A percentile compares a stretch with the other conserved stretches of the same genome.
These are phyloP conservation scores for Anguilla marmorata DNA, from an alignment of 2,797 vertebrate genomes.

Conservation along the genomic window DNA sequence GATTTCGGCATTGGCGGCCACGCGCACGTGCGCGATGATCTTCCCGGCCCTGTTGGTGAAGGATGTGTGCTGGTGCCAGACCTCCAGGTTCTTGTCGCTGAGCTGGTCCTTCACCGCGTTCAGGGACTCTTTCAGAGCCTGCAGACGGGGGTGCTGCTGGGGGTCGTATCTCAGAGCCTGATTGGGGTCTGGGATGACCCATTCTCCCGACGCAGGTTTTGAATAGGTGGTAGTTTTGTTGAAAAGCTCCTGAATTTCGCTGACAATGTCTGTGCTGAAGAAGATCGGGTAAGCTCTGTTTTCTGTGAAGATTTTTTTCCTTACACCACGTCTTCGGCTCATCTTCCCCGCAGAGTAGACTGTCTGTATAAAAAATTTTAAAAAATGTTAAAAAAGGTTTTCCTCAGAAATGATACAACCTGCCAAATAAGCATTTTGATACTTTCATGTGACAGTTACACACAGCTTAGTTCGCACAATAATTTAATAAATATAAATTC, in stretches of 20 bases:
- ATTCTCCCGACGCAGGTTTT: slow-evolving; percentile 72
- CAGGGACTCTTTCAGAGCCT: slow-evolving; percentile 81
- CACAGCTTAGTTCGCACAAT: background rate
- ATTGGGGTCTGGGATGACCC: slow-evolving; percentile 79
- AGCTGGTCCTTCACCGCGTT: slow-evolving; percentile 90
- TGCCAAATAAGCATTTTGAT: background rate
- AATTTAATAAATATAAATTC: background rate
- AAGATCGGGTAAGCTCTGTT: slow-evolving; percentile 50
- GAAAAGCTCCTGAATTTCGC: slow-evolving; percentile 80
- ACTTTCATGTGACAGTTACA: background rate
- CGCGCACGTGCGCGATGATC: slow-evolving; percentile 79
- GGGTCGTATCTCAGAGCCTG: slow-evolving; percentile 66
- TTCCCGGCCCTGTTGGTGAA: slow-evolving; percentile 91
- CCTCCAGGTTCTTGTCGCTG: slow-evolving; percentile 87
- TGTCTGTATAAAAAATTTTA: background rate
- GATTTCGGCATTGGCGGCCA: slow-evolving; percentile 83
- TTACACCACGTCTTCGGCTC: slow-evolving; percentile 58
- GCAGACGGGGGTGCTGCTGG: slow-evolving; percentile 67
- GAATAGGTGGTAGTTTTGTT: slow-evolving; percentile 78
- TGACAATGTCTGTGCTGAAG: slow-evolving; percentile 66
- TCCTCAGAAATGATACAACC: background rate
- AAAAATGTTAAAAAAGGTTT: background rate
- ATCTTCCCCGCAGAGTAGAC: slow-evolving; percentile 54
- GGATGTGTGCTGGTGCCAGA: slow-evolving; percentile 93
- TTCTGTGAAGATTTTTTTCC: slow-evolving; percentile 55